Percentiles rank a stretch among this genome's conserved stretches.
These are phyloP conservation scores for Eupithecia inturbata DNA, from an alignment of 2,888 invertebrate species.

Conservation along the genomic window DNA sequence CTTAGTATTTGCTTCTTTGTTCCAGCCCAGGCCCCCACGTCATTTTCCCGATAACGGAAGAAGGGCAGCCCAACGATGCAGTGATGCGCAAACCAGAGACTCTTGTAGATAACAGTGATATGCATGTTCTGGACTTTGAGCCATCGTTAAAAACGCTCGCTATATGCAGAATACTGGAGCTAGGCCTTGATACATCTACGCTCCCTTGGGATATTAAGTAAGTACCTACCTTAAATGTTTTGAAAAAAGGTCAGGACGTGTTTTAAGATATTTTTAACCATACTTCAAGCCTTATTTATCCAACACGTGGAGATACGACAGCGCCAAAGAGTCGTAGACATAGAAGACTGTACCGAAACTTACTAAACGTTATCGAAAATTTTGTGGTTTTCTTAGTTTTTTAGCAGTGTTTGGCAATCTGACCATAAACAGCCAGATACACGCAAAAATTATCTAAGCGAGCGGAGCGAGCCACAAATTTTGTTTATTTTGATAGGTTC, in stretches of 20 bases:
- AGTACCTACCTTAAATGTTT: constrained; percentile 53
- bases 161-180: constrained; percentile 86
- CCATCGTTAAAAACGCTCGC: constrained; percentile 90
- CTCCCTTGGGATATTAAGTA: constrained; percentile 87
- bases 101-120: constrained; percentile 92
- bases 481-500: too few species aligned
- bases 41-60: not conserved
- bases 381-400: too few species aligned
- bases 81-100: constrained; percentile 64
- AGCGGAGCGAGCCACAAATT: too few species aligned
- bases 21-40: not conserved
- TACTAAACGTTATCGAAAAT: too few species aligned
- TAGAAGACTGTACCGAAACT: too few species aligned
- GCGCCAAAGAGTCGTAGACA: too few species aligned
- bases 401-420: too few species aligned
- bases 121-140: constrained; percentile 91
- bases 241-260: constrained; percentile 6
- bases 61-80: constrained; percentile 30
- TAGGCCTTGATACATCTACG: constrained; percentile 85
- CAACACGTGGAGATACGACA: too few species aligned
- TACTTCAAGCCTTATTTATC: too few species aligned
- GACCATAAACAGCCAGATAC: too few species aligned
- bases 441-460: too few species aligned
- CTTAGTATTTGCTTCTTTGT: not conserved
- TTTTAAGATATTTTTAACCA: too few species aligned